Base-by-base conservation (phyloP, 2,113 vertebrate species). In the Acanthochromis polyacanthus region DNA sequence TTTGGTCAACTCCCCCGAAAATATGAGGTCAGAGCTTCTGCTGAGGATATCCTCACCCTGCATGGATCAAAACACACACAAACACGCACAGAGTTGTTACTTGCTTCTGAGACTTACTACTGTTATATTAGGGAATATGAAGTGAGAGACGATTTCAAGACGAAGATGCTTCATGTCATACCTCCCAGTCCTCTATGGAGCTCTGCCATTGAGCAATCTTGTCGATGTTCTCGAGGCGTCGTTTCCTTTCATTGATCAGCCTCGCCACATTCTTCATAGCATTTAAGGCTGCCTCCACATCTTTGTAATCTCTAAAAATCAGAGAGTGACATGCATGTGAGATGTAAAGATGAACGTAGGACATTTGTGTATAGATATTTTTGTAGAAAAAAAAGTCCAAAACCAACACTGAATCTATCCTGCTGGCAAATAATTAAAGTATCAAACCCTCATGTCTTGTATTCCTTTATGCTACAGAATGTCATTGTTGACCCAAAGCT, bases 151-250 rank as follows among this genome's bases (percentile, higher is more conserved):
- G 1, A 15, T 20, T 17, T 38, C 4, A 17, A 22, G 22, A 55
- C 2, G 69, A 43, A 45, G 2, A 46, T 11, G 30, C 9, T 19
- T 17, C 20, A 11, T 60, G 52, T 19, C 90, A 60, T 68, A 98
- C 98, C 97, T 98, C 97, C 98, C 97, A 99, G 89, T 97, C 96
- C 75, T 99, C 97, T 75, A 99, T 96, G 4, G 96, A 95, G 77
- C 96, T 98, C 93, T 99, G 97, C 98, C 97, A 98, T 61, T 97
- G 96, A 17, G 98, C 98, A 3, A 99, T 99, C 88, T 98, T 99
- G 88, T 98, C 97, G 0, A 98, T 97, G 90, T 99, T 99, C 87
- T 99, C 98, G 40, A 99, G 95, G 2, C 97, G 96, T 19, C 97
- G 93, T 82, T 99, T 99, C 43, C 96, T 92, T 89, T 99, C 97